Base-by-base conservation (phyloP, 1,140 invertebrate species). In the Drosophila miranda region DNA sequence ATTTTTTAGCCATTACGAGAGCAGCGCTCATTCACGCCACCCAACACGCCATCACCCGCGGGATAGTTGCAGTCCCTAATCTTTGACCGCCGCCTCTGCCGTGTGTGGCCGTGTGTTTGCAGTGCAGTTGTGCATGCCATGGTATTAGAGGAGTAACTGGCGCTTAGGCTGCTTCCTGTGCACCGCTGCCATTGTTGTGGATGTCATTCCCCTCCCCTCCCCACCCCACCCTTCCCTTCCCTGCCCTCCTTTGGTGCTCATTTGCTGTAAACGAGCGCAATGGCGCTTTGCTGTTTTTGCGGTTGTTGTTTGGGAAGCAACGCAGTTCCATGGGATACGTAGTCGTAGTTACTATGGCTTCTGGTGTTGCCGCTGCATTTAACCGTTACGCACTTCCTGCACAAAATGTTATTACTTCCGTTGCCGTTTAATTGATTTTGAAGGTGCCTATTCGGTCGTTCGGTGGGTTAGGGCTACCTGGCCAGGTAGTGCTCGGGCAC, bases 361-460 rank as follows among this genome's bases (percentile, higher is more conserved):
- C 26, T 44, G 53, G n/a, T 64, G 43, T 30, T 64, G 53, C 13
- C 57, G 78, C 76, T 78, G 78, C 79, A 83, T 78, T 83, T 83
- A 83, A 84, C 59, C 81, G 78, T 61, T 81, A 87, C 82, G 77
- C 81, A 86, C 81, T 86, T 86, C 81, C 81, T 80, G 81, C 59
- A 66, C 66, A 77, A 66, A 86, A 82, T 87, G 82, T 87, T 86
- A 87, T 86, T 86, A 87, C 82, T 82, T 86, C 82, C 82, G 82
- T 78, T 86, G 82, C 75, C 82, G 48, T 87, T 86, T 86, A 87
- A 86, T 86, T 86, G 82, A 86, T 86, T 86, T 87, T 69, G 82
- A 86, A 86, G 82, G 82, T 82, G 81, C 74, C 55, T 87, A 49
- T 63, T 60, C 34, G 69, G 44, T 23, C 44, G 21, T 19, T 42